These are phyloP conservation scores for Osmerus mordax DNA, from an alignment of 2,113 vertebrate genomes.

Conservation along the genomic window DNA sequence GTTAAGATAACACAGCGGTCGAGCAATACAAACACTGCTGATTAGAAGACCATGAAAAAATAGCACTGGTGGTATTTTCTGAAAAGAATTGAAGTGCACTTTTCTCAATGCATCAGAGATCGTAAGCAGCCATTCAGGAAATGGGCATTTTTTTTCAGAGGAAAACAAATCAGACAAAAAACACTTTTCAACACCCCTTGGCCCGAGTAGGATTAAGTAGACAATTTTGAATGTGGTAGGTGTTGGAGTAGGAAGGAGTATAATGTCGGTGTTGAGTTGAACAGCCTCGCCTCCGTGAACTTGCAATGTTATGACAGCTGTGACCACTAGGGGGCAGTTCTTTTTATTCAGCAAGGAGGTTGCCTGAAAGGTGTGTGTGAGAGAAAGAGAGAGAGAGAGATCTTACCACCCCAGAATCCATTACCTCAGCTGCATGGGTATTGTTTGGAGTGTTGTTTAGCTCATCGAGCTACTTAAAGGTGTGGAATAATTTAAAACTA, in stretches of 20 bases:
- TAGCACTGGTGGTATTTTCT: conserved; percentile 48
- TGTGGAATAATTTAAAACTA: conserved; percentile 63
- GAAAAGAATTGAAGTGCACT: conserved; percentile 60
- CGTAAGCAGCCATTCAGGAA: conserved; percentile 55
- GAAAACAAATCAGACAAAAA: conserved; percentile 40
- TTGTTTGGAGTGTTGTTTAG: conserved; percentile 49
- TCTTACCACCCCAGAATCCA: conserved; percentile 38
- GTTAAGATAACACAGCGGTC: conserved; percentile 58
- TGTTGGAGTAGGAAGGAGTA: conserved; percentile 21
- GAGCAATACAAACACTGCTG: conserved; percentile 65
- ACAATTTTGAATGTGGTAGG: conserved; percentile 21
- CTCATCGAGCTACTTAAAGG: conserved; percentile 57
- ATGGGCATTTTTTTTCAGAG: conserved; percentile 47
- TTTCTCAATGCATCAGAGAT: conserved; percentile 53
- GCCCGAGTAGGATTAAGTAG: conserved; percentile 9
- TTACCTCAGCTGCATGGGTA: conserved; percentile 50
- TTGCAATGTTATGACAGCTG: conserved; percentile 26
- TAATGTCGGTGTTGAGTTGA: conserved; percentile 19
- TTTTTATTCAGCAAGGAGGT: conserved; percentile 34
- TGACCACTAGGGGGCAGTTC: conserved; percentile 71
- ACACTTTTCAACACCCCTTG: conserved; percentile 29
- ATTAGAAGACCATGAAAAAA: conserved; percentile 59
- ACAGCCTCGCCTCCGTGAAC: background rate
- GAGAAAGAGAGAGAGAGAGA: conserved; percentile 7
- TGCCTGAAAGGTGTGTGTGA: conserved; percentile 8